These are phyloP conservation scores for Argya squamiceps DNA, from an alignment of 2,797 vertebrate species.

Conservation along the genomic window DNA sequence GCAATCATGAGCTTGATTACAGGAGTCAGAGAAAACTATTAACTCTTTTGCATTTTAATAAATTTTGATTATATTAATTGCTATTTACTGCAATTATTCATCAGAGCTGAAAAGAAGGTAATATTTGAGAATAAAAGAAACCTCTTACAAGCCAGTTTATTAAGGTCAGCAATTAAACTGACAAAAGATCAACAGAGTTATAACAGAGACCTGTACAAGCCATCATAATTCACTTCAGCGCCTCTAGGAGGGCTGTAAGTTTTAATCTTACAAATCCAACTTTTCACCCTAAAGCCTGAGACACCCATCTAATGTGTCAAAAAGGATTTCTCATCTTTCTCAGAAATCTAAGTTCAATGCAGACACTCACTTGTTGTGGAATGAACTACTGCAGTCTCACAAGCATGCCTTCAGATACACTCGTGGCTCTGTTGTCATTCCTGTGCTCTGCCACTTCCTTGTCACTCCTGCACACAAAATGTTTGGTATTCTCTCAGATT, in stretches of 20 bases:
- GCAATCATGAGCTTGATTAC: neutral
- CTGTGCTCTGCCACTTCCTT: neutral
- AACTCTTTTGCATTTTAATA: neutral
- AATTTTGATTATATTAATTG: neutral
- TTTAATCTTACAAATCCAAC: neutral
- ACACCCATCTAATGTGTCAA: neutral
- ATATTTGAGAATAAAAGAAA: neutral
- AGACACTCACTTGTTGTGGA: neutral
- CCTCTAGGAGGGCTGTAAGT: neutral
- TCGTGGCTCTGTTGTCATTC: neutral
- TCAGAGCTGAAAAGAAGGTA: neutral
- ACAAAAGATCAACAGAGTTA: neutral
- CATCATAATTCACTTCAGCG: neutral
- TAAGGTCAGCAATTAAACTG: neutral
- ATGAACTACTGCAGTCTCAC: neutral
- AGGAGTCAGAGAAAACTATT: neutral
- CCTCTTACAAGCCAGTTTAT: neutral
- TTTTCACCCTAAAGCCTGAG: neutral
- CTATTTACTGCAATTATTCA: neutral
- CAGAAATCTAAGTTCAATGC: neutral
- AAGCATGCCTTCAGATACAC: neutral
- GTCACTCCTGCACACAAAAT: neutral
- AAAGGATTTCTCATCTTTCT: neutral
- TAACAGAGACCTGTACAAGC: neutral
- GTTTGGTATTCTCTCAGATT: neutral